phyloP scores from a whole-genome alignment of 2,888 invertebrate genomes.

The Phortica magna region DNA sequence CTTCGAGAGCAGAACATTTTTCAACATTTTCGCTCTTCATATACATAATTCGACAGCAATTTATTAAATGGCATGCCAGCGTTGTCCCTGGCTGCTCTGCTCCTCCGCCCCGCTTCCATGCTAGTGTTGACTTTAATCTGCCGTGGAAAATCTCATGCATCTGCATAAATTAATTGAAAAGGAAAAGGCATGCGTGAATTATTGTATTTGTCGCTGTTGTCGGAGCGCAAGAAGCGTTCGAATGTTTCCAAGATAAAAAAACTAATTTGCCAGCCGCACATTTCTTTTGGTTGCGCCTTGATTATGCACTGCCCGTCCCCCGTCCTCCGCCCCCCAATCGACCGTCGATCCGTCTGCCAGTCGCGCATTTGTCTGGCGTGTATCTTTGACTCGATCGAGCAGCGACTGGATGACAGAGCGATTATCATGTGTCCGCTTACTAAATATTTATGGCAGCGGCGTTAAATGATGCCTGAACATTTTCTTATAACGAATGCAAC shows the following conservation, averaged over 20 bases:
- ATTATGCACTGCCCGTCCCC: slow-evolving; percentile 10
- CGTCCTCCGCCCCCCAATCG: slow-evolving; percentile 14
- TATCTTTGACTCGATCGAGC: slow-evolving; percentile 21
- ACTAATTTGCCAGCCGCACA: slow-evolving; percentile 54
- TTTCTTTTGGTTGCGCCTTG: slow-evolving; percentile 17
- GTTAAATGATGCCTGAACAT: slow-evolving; percentile 49
- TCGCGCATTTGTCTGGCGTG: slow-evolving; percentile 26
- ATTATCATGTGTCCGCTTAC: slow-evolving; percentile 51
- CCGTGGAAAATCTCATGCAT: slow-evolving; percentile 58
- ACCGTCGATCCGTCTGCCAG: slow-evolving; percentile 29
- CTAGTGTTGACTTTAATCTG: slow-evolving; percentile 58
- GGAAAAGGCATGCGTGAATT: slow-evolving; percentile 60
- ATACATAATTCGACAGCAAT: slow-evolving; percentile 60
- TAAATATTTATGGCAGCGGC: slow-evolving; percentile 61
- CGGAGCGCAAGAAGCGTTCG: slow-evolving; percentile 12
- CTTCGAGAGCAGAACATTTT: background rate
- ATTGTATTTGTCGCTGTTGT: slow-evolving; percentile 38
- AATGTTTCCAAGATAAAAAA: slow-evolving; percentile 20
- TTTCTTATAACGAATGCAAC: slow-evolving; percentile 11
- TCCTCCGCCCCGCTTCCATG: background rate
- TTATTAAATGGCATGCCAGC: slow-evolving; percentile 52
- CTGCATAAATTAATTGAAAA: slow-evolving; percentile 68
- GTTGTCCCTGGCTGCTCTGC: background rate
- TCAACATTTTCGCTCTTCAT: slow-evolving; percentile 28
- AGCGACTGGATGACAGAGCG: slow-evolving; percentile 55